phyloP scores from a whole-genome alignment of 2,113 vertebrate genomes.

The Panurus biarmicus region DNA sequence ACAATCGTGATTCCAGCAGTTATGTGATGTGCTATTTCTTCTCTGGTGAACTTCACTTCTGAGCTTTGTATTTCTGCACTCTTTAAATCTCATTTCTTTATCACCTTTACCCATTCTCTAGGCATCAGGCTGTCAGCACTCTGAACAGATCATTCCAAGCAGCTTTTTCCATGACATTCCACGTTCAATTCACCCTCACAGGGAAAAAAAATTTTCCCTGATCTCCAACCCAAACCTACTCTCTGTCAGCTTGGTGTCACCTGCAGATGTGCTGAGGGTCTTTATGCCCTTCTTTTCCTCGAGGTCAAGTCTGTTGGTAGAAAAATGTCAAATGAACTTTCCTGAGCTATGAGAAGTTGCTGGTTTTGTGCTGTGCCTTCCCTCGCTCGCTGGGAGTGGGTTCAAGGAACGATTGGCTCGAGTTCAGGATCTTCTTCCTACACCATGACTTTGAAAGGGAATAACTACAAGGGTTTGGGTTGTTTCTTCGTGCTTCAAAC shows the following conservation, averaged over 20 bases:
- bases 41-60: neutral
- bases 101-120: neutral
- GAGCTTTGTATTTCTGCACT: neutral
- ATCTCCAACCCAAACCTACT: neutral
- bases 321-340: neutral
- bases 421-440: neutral
- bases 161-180: neutral
- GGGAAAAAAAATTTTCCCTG: neutral
- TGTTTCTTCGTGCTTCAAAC: neutral
- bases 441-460: neutral
- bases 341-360: neutral
- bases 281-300: neutral
- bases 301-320: neutral
- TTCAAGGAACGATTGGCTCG: neutral
- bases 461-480: neutral
- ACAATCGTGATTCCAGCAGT: neutral
- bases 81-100: neutral
- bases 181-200: neutral
- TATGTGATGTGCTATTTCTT: neutral
- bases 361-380: neutral
- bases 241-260: neutral
- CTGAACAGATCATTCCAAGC: neutral
- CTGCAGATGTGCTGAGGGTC: neutral
- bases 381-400: neutral
- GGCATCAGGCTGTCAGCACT: neutral